Percentiles rank a stretch among this genome's conserved stretches.
phyloP scores from a whole-genome alignment of 2,888 invertebrate species.

The Tinea trinotella region DNA sequence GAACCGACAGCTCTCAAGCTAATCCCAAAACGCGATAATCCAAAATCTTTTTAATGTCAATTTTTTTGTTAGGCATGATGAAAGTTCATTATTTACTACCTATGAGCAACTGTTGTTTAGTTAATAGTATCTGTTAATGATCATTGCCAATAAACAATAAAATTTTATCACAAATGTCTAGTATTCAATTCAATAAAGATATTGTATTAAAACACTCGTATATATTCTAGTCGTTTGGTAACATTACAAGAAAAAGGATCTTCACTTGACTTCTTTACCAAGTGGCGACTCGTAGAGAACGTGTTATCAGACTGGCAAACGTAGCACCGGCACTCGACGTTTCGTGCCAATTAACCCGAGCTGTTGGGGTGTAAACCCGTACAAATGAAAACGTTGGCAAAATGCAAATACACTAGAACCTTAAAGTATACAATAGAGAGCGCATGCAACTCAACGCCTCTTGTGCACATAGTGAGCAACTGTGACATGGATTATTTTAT shows the following conservation, averaged over 20 bases:
- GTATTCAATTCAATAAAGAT: background rate
- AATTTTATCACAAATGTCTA: background rate
- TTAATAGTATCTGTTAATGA: too few relatives aligned
- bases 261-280: constrained; percentile 8
- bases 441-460: too few relatives aligned
- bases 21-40: too few relatives aligned
- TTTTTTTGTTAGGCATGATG: too few relatives aligned
- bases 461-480: too few relatives aligned
- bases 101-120: too few relatives aligned
- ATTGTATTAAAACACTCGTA: background rate
- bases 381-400: constrained; percentile 10
- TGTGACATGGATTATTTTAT: too few relatives aligned
- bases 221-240: background rate
- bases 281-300: constrained; percentile 12
- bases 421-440: too few relatives aligned
- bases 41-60: too few relatives aligned
- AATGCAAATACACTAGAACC: constrained; percentile 18
- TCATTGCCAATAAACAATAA: too few relatives aligned
- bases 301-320: constrained; percentile 14
- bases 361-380: constrained; percentile 12
- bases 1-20: too few relatives aligned
- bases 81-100: too few relatives aligned
- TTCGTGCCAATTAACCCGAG: constrained; percentile 17
- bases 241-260: constrained; percentile 11
- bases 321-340: constrained; percentile 15